Evolutionary conservation across 1,140 invertebrate species (phyloP).

Genomic region (Hermetia illucens): DNA sequence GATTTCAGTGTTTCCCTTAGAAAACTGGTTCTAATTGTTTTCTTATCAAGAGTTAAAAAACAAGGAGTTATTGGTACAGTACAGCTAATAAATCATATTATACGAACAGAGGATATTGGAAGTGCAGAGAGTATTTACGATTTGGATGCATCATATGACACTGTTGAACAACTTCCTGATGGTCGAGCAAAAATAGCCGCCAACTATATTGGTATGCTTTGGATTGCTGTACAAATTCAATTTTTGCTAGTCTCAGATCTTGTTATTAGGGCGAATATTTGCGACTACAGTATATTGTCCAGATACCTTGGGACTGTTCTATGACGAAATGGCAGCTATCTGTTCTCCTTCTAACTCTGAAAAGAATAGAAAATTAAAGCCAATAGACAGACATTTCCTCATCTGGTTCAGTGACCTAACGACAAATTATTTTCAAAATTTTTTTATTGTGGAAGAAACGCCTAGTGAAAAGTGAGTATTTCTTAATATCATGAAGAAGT

Average conservation of each 20-base stretch:
- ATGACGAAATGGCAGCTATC: slow-evolving; percentile 53
- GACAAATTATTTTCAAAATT: slow-evolving; percentile 42
- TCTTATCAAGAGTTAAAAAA: slow-evolving; percentile 21
- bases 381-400: slow-evolving; percentile 43
- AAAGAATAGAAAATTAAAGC: slow-evolving; percentile 13
- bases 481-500: background rate
- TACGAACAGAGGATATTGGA: slow-evolving; percentile 11
- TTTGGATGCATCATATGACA: slow-evolving; percentile 14
- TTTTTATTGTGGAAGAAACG: slow-evolving; percentile 36
- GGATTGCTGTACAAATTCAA: background rate
- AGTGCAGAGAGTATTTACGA: slow-evolving; percentile 10
- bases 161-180: slow-evolving; percentile 18
- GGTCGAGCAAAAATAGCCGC: slow-evolving; percentile 28
- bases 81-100: slow-evolving; percentile 31
- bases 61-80: slow-evolving; percentile 33
- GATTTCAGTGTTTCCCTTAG: background rate
- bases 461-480: slow-evolving; percentile 14
- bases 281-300: slow-evolving; percentile 24
- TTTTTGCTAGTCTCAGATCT: background rate
- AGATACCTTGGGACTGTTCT: slow-evolving; percentile 48
- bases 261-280: slow-evolving; percentile 20
- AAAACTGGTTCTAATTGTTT: slow-evolving; percentile 5
- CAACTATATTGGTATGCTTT: slow-evolving; percentile 17
- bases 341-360: slow-evolving; percentile 27
- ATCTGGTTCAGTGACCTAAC: slow-evolving; percentile 42